These are phyloP conservation scores for Columba janthina DNA, from an alignment of 2,113 vertebrate species.

Conservation along the genomic window DNA sequence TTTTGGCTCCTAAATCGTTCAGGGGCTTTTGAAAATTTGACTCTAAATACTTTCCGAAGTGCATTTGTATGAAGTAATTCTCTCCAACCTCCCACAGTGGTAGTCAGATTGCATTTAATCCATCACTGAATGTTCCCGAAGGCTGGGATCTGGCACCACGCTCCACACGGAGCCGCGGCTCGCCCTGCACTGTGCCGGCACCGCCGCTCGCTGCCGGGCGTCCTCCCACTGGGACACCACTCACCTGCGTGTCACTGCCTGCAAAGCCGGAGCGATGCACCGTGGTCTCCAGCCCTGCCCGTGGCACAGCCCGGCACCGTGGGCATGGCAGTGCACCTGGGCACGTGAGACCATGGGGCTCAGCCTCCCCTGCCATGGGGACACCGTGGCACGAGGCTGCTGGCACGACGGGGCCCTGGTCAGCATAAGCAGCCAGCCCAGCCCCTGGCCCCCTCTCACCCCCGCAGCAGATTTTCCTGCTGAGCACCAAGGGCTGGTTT, in stretches of 20 bases:
- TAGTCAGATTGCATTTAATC: slow-evolving; percentile 68
- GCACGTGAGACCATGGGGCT: too few species aligned
- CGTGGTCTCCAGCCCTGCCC: background rate
- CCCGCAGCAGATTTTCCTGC: background rate
- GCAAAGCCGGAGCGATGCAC: accelerated
- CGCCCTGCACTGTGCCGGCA: background rate
- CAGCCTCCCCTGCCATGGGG: background rate
- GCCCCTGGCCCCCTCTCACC: background rate
- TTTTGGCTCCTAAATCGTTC: slow-evolving; percentile 64
- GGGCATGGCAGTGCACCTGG: too few species aligned
- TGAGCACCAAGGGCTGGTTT: background rate
- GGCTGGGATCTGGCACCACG: slow-evolving; percentile 52
- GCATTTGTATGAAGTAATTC: slow-evolving; percentile 68
- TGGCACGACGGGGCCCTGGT: background rate
- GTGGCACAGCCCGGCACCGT: background rate
- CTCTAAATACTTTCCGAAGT: slow-evolving; percentile 67
- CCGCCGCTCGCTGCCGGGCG: accelerated
- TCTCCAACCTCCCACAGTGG: slow-evolving; percentile 65
- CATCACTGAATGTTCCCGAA: slow-evolving; percentile 66
- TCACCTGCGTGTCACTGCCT: background rate
- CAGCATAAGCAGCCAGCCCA: background rate
- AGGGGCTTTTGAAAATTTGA: slow-evolving; percentile 68
- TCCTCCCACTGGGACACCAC: background rate
- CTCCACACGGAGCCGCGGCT: slow-evolving; percentile 52
- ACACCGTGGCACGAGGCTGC: accelerated